Evolutionary conservation across 2,888 invertebrate genomes (phyloP).

Genomic region (Lochmaea crataegi): DNA sequence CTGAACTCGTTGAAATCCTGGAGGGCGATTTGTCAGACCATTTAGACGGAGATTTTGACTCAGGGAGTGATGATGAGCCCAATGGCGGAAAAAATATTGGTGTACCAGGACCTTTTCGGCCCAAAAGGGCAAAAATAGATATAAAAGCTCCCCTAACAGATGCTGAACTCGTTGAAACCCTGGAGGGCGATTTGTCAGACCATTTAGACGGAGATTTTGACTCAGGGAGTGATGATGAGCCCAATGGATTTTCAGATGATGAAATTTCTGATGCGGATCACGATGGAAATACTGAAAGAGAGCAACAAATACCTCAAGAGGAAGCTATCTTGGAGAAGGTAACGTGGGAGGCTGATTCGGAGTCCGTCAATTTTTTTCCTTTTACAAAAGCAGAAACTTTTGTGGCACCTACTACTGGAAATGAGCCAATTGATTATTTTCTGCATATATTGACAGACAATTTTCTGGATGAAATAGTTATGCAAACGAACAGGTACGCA

Average conservation of each 20-base stretch:
- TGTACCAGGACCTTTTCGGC: constrained; percentile 31
- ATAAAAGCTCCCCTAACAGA: constrained; percentile 22
- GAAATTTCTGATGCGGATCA: constrained; percentile 35
- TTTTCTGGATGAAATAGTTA: constrained; percentile 23
- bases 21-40: constrained; percentile 28
- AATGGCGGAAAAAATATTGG: constrained; percentile 27
- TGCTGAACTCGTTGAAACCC: constrained; percentile 24
- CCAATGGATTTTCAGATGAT: constrained; percentile 33
- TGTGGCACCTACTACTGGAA: constrained; percentile 8
- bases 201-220: constrained; percentile 31
- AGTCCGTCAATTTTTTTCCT: background rate
- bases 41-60: constrained; percentile 30
- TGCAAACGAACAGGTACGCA: constrained; percentile 24
- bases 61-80: constrained; percentile 31
- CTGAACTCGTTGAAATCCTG: constrained; percentile 27
- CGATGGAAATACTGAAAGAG: constrained; percentile 32
- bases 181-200: constrained; percentile 27
- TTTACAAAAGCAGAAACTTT: constrained; percentile 17
- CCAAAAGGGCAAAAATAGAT: too few relatives aligned
- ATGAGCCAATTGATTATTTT: constrained; percentile 27
- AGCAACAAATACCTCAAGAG: constrained; percentile 30
- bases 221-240: constrained; percentile 31
- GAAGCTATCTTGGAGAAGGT: constrained; percentile 12
- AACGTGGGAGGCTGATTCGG: constrained; percentile 22
- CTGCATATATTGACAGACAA: constrained; percentile 21